Base-by-base conservation (phyloP, 2,888 invertebrate species). In the Antheraea yamamai region DNA sequence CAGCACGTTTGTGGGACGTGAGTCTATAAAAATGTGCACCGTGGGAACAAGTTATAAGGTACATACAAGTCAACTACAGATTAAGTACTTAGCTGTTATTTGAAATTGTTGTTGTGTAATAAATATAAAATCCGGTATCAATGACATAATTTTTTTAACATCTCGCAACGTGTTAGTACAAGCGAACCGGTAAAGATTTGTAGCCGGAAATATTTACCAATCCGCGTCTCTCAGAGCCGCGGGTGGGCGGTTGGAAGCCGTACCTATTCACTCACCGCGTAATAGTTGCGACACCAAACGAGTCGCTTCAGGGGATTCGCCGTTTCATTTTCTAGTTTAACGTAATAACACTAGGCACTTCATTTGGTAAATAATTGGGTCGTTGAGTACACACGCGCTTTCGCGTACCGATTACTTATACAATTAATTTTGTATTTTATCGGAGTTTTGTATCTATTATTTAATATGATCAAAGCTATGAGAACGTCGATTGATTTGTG, bases 151-250 rank as follows among this genome's bases (percentile, higher is more conserved):
- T 86, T 86, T 84, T 81, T 76, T 23, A 23, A 8, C 10, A 79
- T 78, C 78, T 84, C 82, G 79, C 82, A 83, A 81, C 61, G 55
- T 55, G 55, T 55, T 20, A 52, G 55, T 55, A 61, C 23, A 61
- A n/a, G n/a, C 85, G 83, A 88, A 89, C 88, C 90, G 88, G 89
- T 89, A 89, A 86, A 85, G 87, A 82, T 83, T 70, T 70, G 39
- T 84, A 80, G 87, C 89, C 93, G 94, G 94, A 92, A 93, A 88
- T 80, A 83, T 90, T 91, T 87, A 87, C 84, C 89, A 91, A 92
- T 88, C 84, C 82, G 83, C 79, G 73, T 72, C 73, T 74, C 70
- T 74, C 70, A 73, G 35, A 20, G 58, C 39, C 30, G 75, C 74
- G 74, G n/a, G 58, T 72, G 55, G 72, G 72, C 52, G 35, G 39